Evolutionary conservation across 2,888 invertebrate genomes (phyloP).

Genomic region (Flexamia atlantica): DNA sequence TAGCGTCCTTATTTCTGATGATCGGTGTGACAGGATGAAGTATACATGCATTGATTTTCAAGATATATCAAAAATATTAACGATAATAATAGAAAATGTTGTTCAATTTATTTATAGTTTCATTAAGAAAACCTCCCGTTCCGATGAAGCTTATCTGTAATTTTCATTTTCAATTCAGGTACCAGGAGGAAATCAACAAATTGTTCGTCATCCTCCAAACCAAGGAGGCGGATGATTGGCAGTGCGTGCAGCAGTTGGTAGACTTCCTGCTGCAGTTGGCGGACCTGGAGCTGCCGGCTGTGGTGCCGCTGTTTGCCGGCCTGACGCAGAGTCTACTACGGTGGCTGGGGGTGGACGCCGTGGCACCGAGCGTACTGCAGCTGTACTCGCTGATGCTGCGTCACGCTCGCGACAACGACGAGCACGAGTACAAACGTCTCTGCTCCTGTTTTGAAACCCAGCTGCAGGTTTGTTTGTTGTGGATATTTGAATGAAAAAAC

Average conservation of each 20-base stretch:
- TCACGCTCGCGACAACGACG: slow-evolving; percentile 6
- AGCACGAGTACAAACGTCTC: slow-evolving; percentile 4
- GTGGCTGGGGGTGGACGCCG: slow-evolving; percentile 9
- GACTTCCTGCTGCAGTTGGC: slow-evolving; percentile 42
- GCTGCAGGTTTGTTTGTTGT: slow-evolving; percentile 50
- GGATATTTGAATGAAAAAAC: no score
- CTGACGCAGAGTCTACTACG: background rate
- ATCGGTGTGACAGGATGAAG: no score
- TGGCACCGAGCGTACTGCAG: background rate
- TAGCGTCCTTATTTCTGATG: no score
- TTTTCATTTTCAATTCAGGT: no score
- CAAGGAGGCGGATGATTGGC: slow-evolving; percentile 10
- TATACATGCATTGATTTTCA: no score
- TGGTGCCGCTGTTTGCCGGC: background rate
- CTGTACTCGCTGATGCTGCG: slow-evolving; percentile 12
- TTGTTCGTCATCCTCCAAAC: background rate
- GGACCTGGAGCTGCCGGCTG: slow-evolving; percentile 24
- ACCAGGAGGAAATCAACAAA: slow-evolving; percentile 39
- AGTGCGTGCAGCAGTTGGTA: slow-evolving; percentile 43
- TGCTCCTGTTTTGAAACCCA: background rate
- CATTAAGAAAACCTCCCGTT: no score
- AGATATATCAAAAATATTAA: no score
- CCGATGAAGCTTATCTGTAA: no score
- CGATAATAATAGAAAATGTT: no score
- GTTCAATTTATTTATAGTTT: no score